These are phyloP conservation scores for Salpingus planirostris DNA, from an alignment of 2,888 invertebrate genomes.

Conservation along the genomic window DNA sequence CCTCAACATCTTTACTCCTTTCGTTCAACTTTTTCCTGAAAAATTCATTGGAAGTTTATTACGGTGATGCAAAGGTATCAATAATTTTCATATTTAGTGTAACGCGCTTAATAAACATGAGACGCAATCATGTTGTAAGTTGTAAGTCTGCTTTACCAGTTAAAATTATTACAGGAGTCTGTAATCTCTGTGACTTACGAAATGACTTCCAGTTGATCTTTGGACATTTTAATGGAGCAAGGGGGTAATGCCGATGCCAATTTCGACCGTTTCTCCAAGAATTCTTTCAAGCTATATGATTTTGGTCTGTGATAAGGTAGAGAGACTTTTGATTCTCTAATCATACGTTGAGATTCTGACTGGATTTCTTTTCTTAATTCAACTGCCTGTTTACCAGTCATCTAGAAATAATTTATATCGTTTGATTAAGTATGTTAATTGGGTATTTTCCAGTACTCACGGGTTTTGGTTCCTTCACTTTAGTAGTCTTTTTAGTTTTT, in stretches of 20 bases:
- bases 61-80: slow-evolving; percentile 1
- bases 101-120: no score
- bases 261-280: slow-evolving; percentile 50
- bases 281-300: slow-evolving; percentile 69
- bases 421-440: no score
- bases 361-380: slow-evolving; percentile 67
- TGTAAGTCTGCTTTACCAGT: no score
- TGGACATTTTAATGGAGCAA: slow-evolving; percentile 56
- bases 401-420: slow-evolving; percentile 36
- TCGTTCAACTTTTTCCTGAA: slow-evolving; percentile 58
- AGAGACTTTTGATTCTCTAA: slow-evolving; percentile 65
- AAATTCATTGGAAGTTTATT: slow-evolving; percentile 9
- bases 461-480: no score
- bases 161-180: no score
- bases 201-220: slow-evolving; percentile 54
- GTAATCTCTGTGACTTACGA: slow-evolving; percentile 56
- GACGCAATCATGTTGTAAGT: no score
- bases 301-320: slow-evolving; percentile 84
- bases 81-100: no score
- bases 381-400: slow-evolving; percentile 58
- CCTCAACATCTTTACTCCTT: slow-evolving; percentile 63
- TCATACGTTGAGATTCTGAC: slow-evolving; percentile 74
- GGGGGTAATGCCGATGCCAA: slow-evolving; percentile 40
- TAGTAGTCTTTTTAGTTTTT: slow-evolving; percentile 3
- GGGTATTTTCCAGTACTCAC: no score